Base-by-base conservation (phyloP, 2,888 invertebrate genomes). In the Hydriomena furcata region DNA sequence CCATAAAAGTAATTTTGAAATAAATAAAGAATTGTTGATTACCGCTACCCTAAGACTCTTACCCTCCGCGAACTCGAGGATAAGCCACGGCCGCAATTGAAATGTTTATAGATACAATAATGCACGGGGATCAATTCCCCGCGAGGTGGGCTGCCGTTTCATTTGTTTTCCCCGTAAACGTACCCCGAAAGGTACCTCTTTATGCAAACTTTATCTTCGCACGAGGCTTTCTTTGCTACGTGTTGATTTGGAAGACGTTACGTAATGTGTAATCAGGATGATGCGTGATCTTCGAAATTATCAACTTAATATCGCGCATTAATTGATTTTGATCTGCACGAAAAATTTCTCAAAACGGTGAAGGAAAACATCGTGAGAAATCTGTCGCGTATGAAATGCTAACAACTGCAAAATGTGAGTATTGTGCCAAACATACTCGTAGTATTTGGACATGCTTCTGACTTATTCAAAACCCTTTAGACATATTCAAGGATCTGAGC, bases 71-170 rank as follows among this genome's bases (percentile, higher is more conserved):
- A 43, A 28, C 38, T 34, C 12, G 34, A 10, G 35, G 34, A 17
- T 35, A 42, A 41, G 41, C 52, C 38, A 42, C 46, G 42, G 46
- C 70, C 75, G 71, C 85, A 84, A 86, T 86, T 85, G 85, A 84
- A 85, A 87, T 85, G 84, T 84, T 85, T 84, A 85, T 82, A 83
- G 84, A 84, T 84, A 83, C 81, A 82, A 81, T 84, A 84, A 84
- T 76, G 77, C 79, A 68, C 63, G 65, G 72, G 83, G 85, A 86
- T 86, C 84, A 83, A 82, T 83, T 75, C 81, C 76, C 71, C 63
- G 35, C 40, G 20, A 38, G 60, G 61, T 64, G 69, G 66, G 73
- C 70, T 62, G 70, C 65, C 74, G 80, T 77, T 83, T 83, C 82
- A 84, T 85, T 83, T 84, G 83, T 85, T 84, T 85, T 81, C 79